Evolutionary conservation across 2,797 vertebrate genomes (phyloP).

Genomic region (Eptatretus atami): DNA sequence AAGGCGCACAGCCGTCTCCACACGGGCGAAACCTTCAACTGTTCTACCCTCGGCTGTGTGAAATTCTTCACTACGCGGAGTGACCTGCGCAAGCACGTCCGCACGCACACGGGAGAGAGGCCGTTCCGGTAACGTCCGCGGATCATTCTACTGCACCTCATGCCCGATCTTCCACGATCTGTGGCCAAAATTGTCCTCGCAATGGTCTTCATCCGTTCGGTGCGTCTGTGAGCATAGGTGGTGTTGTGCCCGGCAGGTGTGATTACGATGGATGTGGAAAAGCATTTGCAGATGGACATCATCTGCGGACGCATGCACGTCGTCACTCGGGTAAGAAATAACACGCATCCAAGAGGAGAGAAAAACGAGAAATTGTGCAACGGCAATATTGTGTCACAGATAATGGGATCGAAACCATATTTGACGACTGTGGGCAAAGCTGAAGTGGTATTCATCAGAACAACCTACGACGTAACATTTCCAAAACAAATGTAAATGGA

Average conservation of each 20-base stretch:
- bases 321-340: neutral
- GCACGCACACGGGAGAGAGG: slow-evolving; percentile 54
- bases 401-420: too few relatives aligned
- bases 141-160: too few relatives aligned
- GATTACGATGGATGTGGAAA: neutral
- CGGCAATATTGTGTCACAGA: too few relatives aligned
- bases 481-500: too few relatives aligned
- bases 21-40: slow-evolving; percentile 3
- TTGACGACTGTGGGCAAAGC: too few relatives aligned
- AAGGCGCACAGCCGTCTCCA: neutral
- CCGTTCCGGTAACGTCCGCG: neutral
- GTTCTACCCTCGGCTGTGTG: neutral
- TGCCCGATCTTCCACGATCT: too few relatives aligned
- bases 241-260: neutral
- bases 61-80: slow-evolving; percentile 1
- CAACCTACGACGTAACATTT: too few relatives aligned
- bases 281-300: slow-evolving; percentile 1
- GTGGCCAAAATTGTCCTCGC: too few relatives aligned
- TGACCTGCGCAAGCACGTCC: slow-evolving; percentile 14
- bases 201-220: too few relatives aligned
- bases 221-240: too few relatives aligned
- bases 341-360: neutral
- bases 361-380: too few relatives aligned
- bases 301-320: neutral
- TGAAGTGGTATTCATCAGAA: too few relatives aligned